These are phyloP conservation scores for Pyralis farinalis DNA, from an alignment of 2,888 invertebrate genomes.

Conservation along the genomic window DNA sequence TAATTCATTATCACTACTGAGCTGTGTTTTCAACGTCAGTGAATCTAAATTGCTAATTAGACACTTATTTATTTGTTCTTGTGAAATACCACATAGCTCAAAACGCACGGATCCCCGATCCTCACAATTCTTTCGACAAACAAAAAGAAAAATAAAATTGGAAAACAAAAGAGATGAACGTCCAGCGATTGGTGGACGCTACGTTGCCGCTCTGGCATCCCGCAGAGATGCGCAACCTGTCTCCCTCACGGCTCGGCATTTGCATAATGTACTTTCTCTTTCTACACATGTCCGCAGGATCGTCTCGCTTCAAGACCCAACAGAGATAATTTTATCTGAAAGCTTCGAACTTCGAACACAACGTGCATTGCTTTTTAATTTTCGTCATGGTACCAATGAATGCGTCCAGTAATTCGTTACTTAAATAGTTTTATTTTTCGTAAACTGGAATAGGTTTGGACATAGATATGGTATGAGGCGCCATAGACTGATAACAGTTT, in stretches of 20 bases:
- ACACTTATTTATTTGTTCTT: no score
- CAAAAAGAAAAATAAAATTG: conserved; percentile 41
- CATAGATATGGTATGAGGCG: conserved; percentile 6
- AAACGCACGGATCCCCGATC: no score
- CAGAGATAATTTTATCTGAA: conserved; percentile 75
- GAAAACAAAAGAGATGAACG: conserved; percentile 60
- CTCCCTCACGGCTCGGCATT: conserved; percentile 30
- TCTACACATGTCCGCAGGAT: conserved; percentile 67
- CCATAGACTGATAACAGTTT: conserved; percentile 6
- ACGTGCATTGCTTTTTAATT: conserved; percentile 63
- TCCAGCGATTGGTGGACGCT: conserved; percentile 73
- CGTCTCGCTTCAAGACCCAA: conserved; percentile 76
- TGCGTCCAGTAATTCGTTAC: conserved; percentile 27
- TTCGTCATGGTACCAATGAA: conserved; percentile 49
- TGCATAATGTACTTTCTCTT: conserved; percentile 32
- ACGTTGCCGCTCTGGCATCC: conserved; percentile 70
- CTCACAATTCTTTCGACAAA: conserved; percentile 23
- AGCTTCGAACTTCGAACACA: conserved; percentile 65
- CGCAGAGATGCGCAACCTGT: conserved; percentile 55
- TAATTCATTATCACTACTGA: no score
- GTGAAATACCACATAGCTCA: neutral
- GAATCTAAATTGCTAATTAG: no score
- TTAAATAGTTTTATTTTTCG: conserved; percentile 14
- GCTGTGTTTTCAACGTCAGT: no score
- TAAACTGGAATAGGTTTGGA: conserved; percentile 14